Percentiles rank a stretch among this genome's conserved stretches.
phyloP scores from a whole-genome alignment of 2,888 invertebrate genomes.

The Ochropleura leucogaster region DNA sequence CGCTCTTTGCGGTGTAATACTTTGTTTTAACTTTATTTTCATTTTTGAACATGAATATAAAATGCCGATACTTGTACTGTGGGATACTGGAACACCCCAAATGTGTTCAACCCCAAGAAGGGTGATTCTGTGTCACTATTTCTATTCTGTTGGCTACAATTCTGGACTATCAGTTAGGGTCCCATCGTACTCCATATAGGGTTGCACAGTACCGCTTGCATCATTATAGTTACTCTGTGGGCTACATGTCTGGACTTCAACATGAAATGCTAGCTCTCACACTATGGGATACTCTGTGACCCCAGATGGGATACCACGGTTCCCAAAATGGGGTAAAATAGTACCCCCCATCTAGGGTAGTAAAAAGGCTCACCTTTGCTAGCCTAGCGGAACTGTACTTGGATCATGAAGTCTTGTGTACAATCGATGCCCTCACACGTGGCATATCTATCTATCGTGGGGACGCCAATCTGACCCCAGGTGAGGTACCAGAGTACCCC shows the following conservation, averaged over 20 bases:
- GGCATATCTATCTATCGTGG: too few species aligned
- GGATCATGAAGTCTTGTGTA: too few species aligned
- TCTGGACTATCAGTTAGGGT: background rate
- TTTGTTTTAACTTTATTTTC: background rate
- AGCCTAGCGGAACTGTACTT: too few species aligned
- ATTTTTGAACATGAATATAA: slow-evolving; percentile 27
- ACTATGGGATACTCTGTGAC: slow-evolving; percentile 86
- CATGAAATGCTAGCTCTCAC: slow-evolving; percentile 38
- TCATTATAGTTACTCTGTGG: slow-evolving; percentile 16
- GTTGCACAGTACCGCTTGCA: background rate
- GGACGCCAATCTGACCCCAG: slow-evolving; percentile 91
- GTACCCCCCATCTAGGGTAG: background rate
- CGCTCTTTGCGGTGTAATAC: background rate
- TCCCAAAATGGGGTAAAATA: background rate
- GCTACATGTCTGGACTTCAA: slow-evolving; percentile 9
- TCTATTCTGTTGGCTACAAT: slow-evolving; percentile 5
- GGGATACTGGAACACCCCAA: slow-evolving; percentile 7
- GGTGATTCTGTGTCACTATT: slow-evolving; percentile 2
- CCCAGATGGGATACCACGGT: slow-evolving; percentile 90
- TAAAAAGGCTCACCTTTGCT: background rate
- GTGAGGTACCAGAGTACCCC: slow-evolving; percentile 65
- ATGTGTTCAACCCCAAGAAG: background rate
- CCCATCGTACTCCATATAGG: background rate
- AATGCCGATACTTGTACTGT: slow-evolving; percentile 16
- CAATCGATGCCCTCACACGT: too few species aligned